These are phyloP conservation scores for Copidosoma floridanum DNA, from an alignment of 1,140 invertebrate species.

Conservation along the genomic window DNA sequence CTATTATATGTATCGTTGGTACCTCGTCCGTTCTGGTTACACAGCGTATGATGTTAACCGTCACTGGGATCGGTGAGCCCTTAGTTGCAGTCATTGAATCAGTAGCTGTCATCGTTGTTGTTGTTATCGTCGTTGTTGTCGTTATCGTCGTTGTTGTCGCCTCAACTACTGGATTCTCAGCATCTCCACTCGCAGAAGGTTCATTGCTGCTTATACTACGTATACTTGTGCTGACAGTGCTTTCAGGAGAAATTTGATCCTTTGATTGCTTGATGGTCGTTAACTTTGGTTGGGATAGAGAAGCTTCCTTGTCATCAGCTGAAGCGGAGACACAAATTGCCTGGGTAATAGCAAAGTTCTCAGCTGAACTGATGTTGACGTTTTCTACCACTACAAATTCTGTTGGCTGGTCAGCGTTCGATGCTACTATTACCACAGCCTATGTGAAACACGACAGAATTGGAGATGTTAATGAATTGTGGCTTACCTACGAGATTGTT, in stretches of 20 bases:
- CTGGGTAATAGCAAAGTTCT: not conserved
- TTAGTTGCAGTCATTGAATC: slow-evolving; percentile 5
- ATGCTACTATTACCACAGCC: no score
- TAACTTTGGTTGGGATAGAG: not conserved
- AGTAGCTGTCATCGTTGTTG: no score
- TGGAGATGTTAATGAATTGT: not conserved
- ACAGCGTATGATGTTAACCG: slow-evolving; percentile 43
- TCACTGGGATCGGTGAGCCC: slow-evolving; percentile 27
- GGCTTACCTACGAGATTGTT: no score
- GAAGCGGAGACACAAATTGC: slow-evolving; percentile 6
- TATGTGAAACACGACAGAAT: no score
- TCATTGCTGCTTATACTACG: no score
- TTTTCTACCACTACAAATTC: no score
- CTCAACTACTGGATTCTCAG: not conserved
- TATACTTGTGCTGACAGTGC: not conserved
- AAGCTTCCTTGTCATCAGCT: not conserved
- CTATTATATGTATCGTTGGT: slow-evolving; percentile 53
- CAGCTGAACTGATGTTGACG: no score
- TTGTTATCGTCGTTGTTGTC: slow-evolving; percentile 23
- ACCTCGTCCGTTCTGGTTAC: slow-evolving; percentile 44
- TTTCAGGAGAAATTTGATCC: no score
- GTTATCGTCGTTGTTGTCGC: not conserved
- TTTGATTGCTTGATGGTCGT: no score
- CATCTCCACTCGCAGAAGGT: not conserved
- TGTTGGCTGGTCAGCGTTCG: no score